A percentile compares a stretch with the other conserved stretches of the same genome.
These are phyloP conservation scores for Drosophila pachea DNA, from an alignment of 1,140 invertebrate genomes.

Conservation along the genomic window DNA sequence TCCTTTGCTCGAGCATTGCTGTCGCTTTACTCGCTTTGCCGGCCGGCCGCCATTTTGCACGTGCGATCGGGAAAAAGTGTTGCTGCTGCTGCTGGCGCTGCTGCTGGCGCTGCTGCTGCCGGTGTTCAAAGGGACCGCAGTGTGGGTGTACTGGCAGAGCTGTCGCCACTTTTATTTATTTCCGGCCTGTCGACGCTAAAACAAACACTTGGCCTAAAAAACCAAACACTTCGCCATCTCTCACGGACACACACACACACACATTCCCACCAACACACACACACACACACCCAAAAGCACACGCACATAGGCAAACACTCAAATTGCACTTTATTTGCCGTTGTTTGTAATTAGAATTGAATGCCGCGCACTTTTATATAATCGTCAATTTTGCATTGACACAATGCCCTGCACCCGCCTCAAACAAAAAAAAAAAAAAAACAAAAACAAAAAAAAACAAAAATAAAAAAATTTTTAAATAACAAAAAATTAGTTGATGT, in stretches of 20 bases:
- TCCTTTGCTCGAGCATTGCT: constrained; percentile 14
- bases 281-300: constrained; percentile 8
- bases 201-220: constrained; percentile 55
- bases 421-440: constrained; percentile 39
- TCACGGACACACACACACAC: constrained; percentile 12
- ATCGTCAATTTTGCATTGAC: constrained; percentile 48
- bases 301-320: constrained; percentile 26
- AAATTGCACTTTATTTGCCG: constrained; percentile 48
- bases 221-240: constrained; percentile 46
- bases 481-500: constrained; percentile 1
- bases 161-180: constrained; percentile 35
- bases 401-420: constrained; percentile 34
- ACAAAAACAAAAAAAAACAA: constrained; percentile 36
- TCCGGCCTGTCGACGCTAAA: constrained; percentile 27
- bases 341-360: constrained; percentile 66
- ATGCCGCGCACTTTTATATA: constrained; percentile 63
- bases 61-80: constrained; percentile 42
- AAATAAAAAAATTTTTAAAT: constrained; percentile 20
- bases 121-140: background rate
- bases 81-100: constrained; percentile 12
- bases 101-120: background rate
- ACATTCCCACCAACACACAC: constrained; percentile 1
- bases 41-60: constrained; percentile 44
- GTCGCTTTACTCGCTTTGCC: constrained; percentile 11
- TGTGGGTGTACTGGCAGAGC: constrained; percentile 31